Base-by-base conservation (phyloP, 2,113 vertebrate species). In the Anolis carolinensis region DNA sequence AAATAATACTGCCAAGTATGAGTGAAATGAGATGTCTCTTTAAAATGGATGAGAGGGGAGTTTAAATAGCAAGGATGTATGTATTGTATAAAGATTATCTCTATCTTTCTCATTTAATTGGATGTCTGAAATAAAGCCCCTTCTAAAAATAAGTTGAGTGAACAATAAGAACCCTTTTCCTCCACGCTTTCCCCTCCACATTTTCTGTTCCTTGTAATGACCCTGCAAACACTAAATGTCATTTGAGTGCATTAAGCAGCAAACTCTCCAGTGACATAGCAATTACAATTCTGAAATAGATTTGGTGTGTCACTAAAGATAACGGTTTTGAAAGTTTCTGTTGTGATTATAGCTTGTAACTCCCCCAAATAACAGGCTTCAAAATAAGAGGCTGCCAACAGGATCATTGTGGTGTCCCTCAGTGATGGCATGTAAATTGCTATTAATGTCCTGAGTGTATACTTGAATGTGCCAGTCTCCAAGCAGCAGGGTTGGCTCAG, bases 331-430 rank as follows among this genome's bases (percentile, higher is more conserved):
- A 97, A 97, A 97, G 96, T 96, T 97, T 97, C 98, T 96, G 96
- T 96, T 97, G 96, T 98, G 97, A 98, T 98, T 98, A 98, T 96
- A 98, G 97, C 97, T 97, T 97, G 97, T 96, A 96, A 97, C 97
- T 97, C 97, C 97, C 95, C 96, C 94, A 99, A 99, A 99, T 99
- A 98, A 99, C 97, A 99, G 98, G 97, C 97, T 99, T 97, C 96
- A 94, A 97, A 98, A 99, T 99, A 97, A 99, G 97, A 97, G 98
- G 97, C 96, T 99, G 98, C 98, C 98, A 99, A 94, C 95, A 89
- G 94, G 88, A 96, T 95, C 96, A 97, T 96, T 97, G 96, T 97
- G 95, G 95, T 92, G 95, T 93, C 94, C 94, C 95, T 95, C 93
- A 91, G 96, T 96, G 98, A 97, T 97, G 97, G 97, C 97, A 96